Evolutionary conservation across 2,888 invertebrate genomes (phyloP), one percentile per base, ranked within the genome.

Genomic region (Lasioglossum villosulum): DNA sequence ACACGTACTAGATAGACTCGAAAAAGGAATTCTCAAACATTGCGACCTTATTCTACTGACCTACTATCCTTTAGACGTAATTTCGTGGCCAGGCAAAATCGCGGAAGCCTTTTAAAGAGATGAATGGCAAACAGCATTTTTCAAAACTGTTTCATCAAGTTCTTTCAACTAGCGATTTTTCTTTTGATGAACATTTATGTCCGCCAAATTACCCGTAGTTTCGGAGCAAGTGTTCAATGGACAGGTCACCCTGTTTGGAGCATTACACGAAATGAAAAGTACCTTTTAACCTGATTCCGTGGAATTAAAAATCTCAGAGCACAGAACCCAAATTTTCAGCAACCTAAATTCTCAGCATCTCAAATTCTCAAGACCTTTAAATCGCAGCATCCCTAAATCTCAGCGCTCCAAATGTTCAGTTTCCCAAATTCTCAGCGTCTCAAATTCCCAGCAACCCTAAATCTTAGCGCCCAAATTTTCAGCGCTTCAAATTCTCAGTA

Each of bases 301-400:
- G 48, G 48, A 45, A 45, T 45, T 16, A 45, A 45, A 45, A 45
- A 45, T 45, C 45, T 45, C 45, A 16, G 42, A 16, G 45, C 16
- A 45, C 16, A 45, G 45, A 16, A 45, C 0, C 10, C 0, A 0
- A 59, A 27, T 0, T 27, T 5, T 63, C 59, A 27, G 14, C 14
- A 2, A 0, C 1, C 14, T 2, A 16, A 63, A 59, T 27, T 59
- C 14, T 27, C n/a, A 59, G 12, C 27, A 1, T 0, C n/a, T 0
- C 6, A 56, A 30, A 56, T 10, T 52, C 52, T 23, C 34, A 34
- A 34, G 3, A 3, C 3, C 2, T n/a, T n/a, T n/a, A n/a, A n/a
- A n/a, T n/a, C n/a, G n/a, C n/a, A 56, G n/a, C n/a, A 6, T n/a
- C 0, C 23, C 2, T 0, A 56, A n/a, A 0, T 56, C 12, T n/a